A percentile compares a stretch with the other conserved stretches of the same genome.
Evolutionary conservation across 2,797 vertebrate species (phyloP).

Genomic region (Percopsis omiscomaycus): DNA sequence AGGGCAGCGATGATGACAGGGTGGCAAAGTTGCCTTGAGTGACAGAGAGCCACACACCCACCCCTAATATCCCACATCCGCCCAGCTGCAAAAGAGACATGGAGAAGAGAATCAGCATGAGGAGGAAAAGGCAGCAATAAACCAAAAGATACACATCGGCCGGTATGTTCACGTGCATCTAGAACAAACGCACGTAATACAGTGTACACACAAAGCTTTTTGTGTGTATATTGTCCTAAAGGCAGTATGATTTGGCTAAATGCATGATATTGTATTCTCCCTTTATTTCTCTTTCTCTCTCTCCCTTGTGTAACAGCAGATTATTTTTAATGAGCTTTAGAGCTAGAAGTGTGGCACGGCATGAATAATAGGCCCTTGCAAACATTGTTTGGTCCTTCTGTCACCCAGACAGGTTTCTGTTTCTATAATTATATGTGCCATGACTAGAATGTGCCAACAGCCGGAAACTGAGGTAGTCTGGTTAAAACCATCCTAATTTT

Average conservation of each 20-base stretch:
- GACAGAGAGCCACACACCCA: slow-evolving; percentile 96
- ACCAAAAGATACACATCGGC: slow-evolving; percentile 15
- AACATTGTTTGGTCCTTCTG: slow-evolving; percentile 14
- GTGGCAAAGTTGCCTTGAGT: slow-evolving; percentile 98
- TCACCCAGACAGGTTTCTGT: slow-evolving; percentile 28
- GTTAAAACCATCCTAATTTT: slow-evolving; percentile 15
- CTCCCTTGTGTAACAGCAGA: slow-evolving; percentile 34
- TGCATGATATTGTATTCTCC: slow-evolving; percentile 37
- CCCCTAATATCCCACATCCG: slow-evolving; percentile 95
- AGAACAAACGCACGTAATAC: slow-evolving; percentile 22
- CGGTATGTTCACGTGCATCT: slow-evolving; percentile 19
- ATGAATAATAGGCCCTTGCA: slow-evolving; percentile 40
- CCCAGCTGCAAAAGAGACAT: slow-evolving; percentile 81
- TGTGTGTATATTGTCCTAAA: slow-evolving; percentile 15
- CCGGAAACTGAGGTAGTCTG: slow-evolving; percentile 39
- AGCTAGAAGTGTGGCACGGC: slow-evolving; percentile 61
- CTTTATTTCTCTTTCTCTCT: slow-evolving; percentile 44
- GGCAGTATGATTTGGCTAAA: slow-evolving; percentile 48
- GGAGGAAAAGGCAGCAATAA: neutral
- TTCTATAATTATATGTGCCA: slow-evolving; percentile 9
- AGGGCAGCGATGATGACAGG: slow-evolving; percentile 92
- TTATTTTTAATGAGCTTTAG: slow-evolving; percentile 66
- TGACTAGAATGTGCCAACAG: slow-evolving; percentile 26
- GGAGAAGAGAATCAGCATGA: slow-evolving; percentile 23
- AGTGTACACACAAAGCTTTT: neutral